Evolutionary conservation across 1,140 invertebrate species (phyloP), one percentile per base, ranked within the genome.

Genomic region (Drosophila triauraria): DNA sequence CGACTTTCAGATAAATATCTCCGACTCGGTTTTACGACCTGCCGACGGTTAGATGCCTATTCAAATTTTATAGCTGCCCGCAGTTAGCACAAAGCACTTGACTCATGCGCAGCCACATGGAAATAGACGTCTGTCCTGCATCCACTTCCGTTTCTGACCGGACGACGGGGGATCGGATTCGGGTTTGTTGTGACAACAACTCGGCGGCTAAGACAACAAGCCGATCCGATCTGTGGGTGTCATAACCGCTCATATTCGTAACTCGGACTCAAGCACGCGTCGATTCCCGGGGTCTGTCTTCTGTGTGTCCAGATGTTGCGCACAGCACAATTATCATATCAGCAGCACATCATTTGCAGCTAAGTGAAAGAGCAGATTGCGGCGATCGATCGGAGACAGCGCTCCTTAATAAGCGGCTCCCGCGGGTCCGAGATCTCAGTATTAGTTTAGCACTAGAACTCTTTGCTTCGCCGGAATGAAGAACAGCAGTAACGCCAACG

Each of bases 281-380:
- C 82, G 68, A 64, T 61, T 64, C 20, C 50, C 51, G 51, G 60
- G 74, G 30, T 53, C 32, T 48, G 51, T 15, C 32, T 35, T 54
- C 32, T 63, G 25, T 65, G 48, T 48, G 63, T 83, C 80, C 84
- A 87, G 84, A 87, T 87, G 84, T 88, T 87, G 78, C 38, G 62
- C 68, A 68, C 84, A 87, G 65, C 68, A 68, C 84, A 87, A 87
- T 87, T 87, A 87, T 88, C 84, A 87, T 90, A 87, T 87, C 84
- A 87, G 65, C 65, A 75, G 80, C 84, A 88, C 84, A 88, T 87
- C 84, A 84, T 87, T 87, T 80, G 82, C 75, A 75, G 57, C 64
- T 82, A 90, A 90, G 85, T 85, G 81, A 80, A 90, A 82, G 59
- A 85, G 53, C 85, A 90, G 85, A 90, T 90, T 90, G 68, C 71